These are phyloP conservation scores for Tympanuchus pallidicinctus DNA, from an alignment of 2,113 vertebrate species.

Conservation along the genomic window DNA sequence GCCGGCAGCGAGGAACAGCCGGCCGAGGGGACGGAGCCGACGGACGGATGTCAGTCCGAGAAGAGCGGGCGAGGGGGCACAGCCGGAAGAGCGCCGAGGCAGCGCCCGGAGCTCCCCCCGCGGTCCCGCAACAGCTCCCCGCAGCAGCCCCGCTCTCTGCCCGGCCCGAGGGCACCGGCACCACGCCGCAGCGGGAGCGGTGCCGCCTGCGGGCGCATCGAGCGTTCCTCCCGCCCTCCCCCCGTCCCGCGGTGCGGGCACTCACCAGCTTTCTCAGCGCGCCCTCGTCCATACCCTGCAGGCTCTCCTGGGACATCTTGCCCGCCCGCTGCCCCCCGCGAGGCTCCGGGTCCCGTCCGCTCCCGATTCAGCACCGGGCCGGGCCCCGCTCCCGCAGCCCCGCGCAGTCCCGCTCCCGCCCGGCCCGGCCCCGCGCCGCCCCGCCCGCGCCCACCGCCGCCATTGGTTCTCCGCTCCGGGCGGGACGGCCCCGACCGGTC, in stretches of 20 bases:
- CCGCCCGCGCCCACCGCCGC: too few species aligned
- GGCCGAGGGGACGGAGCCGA: not conserved
- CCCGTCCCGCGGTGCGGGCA: not conserved
- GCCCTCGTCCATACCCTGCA: constrained; percentile 79
- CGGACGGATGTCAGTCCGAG: not conserved
- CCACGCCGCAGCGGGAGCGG: too few species aligned
- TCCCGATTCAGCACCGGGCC: not conserved
- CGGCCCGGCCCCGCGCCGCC: too few species aligned
- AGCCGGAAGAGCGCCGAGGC: too few species aligned
- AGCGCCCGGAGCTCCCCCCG: not conserved
- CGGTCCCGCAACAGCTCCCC: not conserved
- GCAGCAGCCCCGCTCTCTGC: not conserved
- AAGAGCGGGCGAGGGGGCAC: too few species aligned
- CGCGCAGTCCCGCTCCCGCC: too few species aligned
- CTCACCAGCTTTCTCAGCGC: constrained; percentile 81
- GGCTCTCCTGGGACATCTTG: constrained; percentile 75
- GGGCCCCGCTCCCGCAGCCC: too few species aligned
- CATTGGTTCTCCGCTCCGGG: too few species aligned
- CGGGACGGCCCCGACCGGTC: too few species aligned
- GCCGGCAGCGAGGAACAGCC: not conserved
- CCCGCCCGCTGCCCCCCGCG: not conserved
- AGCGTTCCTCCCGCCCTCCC: not conserved
- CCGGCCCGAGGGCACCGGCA: not conserved
- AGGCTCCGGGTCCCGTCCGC: too few species aligned
- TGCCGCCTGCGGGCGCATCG: not conserved